Evolutionary conservation across 2,888 invertebrate species (phyloP), one percentile per base, ranked within the genome.

Genomic region (Chrysotoxum bicinctum): DNA sequence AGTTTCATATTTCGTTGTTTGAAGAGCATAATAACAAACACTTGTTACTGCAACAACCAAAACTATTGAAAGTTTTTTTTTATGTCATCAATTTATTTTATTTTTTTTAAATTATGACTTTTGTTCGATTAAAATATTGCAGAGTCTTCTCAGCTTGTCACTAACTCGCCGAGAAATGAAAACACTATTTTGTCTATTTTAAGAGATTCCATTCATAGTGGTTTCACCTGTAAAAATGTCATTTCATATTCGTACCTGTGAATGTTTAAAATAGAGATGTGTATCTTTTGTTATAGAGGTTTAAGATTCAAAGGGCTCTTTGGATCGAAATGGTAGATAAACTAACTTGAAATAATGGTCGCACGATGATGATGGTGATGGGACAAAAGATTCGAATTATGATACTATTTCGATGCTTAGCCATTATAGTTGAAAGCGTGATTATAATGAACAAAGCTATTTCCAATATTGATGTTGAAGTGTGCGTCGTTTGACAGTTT

Each of bases 51-150:
- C 26, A 66, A 45, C 30, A 58, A 30, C 12, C 45, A 45, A 68
- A 72, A 66, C 16, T 21, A 56, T 56, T 54, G 54, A 16, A 16
- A 32, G 32, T 32, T 14, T 1, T 21, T 23, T 50, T 23, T 43
- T 23, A 73, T 83, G 78, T 64, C 74, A 74, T 12, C 68, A 68
- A 84, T 84, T 52, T 75, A 26, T 62, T 62, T 72, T 32, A n/a
- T 70, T 84, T 45, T 80, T 35, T 70, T 80, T 32, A 85, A 80
- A 50, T 80, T 85, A 81, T 81, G 81, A 76, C 68, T 80, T 48
- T 52, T 43, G 54, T 48, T 72, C 54, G 66, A 75, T 72, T 58
- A 64, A 54, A 62, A 19, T 64, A 64, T 64, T 37, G 64, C 64
- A 19, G 45, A 43, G 9, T 10, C 43, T 43, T 19, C 9, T 0